Percentiles rank a stretch among this genome's conserved stretches.
phyloP scores from a whole-genome alignment of 2,888 invertebrate genomes.

The Ophraella communa region DNA sequence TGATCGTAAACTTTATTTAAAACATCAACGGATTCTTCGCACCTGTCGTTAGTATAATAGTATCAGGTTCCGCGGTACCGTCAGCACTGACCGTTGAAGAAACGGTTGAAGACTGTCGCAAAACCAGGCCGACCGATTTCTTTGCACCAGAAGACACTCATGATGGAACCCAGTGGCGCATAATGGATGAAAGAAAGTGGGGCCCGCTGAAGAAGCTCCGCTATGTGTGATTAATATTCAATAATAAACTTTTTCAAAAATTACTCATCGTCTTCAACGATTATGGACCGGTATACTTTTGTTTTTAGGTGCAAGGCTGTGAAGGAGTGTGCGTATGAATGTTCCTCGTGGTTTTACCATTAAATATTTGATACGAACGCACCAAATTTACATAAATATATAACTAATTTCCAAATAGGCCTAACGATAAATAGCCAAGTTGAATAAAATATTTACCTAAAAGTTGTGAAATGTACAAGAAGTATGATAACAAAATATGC shows the following conservation, averaged over 20 bases:
- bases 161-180: constrained; percentile 24
- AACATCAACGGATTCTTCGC: constrained; percentile 28
- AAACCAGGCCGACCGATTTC: constrained; percentile 45
- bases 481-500: too few relatives aligned
- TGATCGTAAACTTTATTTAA: constrained; percentile 7
- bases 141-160: constrained; percentile 39
- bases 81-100: constrained; percentile 40
- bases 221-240: constrained; percentile 13
- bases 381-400: too few relatives aligned
- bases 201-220: constrained; percentile 16
- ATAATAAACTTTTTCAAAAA: constrained; percentile 3
- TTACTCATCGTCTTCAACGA: constrained; percentile 5
- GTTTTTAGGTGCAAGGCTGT: constrained; percentile 3
- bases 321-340: not conserved
- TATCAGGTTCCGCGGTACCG: constrained; percentile 27
- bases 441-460: too few relatives aligned
- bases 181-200: constrained; percentile 20
- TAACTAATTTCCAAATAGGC: too few relatives aligned
- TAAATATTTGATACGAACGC: too few relatives aligned
- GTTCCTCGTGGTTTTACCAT: too few relatives aligned
- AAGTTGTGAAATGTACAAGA: too few relatives aligned
- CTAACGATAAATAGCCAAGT: too few relatives aligned
- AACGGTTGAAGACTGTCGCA: constrained; percentile 39
- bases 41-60: constrained; percentile 36
- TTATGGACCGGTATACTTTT: constrained; percentile 6